Evolutionary conservation across 2,888 invertebrate genomes (phyloP).

Genomic region (Spatulosminthurus flaviceps): DNA sequence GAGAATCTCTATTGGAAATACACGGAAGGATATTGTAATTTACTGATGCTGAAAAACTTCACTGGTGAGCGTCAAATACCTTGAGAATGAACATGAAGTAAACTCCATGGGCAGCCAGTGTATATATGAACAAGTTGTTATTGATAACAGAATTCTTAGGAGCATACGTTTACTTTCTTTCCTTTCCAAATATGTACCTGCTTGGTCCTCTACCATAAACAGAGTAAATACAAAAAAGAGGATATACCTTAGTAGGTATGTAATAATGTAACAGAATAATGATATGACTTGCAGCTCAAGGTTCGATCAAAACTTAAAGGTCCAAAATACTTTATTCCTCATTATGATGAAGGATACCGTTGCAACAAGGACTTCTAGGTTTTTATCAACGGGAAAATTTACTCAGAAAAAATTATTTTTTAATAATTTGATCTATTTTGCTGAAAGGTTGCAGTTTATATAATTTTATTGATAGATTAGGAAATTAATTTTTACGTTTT

Average conservation of each 20-base stretch:
- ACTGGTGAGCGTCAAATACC: neutral
- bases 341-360: neutral
- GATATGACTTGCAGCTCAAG: conserved; percentile 35
- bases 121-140: neutral
- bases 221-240: neutral
- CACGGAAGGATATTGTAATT: neutral
- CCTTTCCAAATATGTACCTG: neutral
- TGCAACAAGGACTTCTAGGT: conserved; percentile 1
- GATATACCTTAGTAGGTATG: neutral
- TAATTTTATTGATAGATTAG: no score
- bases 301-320: conserved; percentile 20
- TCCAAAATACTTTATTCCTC: conserved; percentile 4
- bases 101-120: neutral
- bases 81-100: neutral
- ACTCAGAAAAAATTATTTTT: no score
- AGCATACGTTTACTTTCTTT: neutral
- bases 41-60: neutral
- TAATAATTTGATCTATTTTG: no score
- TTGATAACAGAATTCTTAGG: no score
- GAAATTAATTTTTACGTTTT: no score
- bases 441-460: no score
- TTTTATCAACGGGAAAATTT: no score
- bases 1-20: neutral
- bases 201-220: neutral
- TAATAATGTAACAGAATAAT: neutral